phyloP scores from a whole-genome alignment of 2,797 vertebrate genomes.

The Monodelphis domestica region DNA sequence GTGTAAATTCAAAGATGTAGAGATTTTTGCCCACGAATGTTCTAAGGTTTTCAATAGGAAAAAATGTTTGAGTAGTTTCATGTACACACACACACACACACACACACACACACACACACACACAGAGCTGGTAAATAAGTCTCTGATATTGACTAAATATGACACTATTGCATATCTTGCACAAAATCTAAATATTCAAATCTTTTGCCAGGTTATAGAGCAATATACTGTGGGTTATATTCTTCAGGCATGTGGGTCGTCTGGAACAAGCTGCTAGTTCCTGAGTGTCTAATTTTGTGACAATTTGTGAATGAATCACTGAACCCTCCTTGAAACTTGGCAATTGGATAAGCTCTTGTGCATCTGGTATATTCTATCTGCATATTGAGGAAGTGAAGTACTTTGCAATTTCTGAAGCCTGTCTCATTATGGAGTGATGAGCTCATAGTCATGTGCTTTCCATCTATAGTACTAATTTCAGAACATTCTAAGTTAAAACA shows the following conservation, averaged over 20 bases:
- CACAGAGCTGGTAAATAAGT: conserved; percentile 52
- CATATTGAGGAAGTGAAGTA: conserved; percentile 39
- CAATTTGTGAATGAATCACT: conserved; percentile 76
- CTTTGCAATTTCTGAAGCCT: conserved; percentile 60
- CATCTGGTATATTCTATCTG: conserved; percentile 63
- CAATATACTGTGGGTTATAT: conserved; percentile 56
- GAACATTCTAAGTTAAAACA: conserved; percentile 55
- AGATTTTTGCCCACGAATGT: conserved; percentile 51
- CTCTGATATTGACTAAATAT: conserved; percentile 64
- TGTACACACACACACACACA: conserved; percentile 48
- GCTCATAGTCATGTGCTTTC: conserved; percentile 40
- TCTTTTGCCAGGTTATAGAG: conserved; percentile 61
- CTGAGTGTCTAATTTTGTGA: conserved; percentile 72
- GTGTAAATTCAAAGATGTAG: neutral
- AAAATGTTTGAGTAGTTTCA: conserved; percentile 43
- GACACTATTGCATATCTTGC: conserved; percentile 53
- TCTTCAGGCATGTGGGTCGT: conserved; percentile 64
- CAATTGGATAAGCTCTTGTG: conserved; percentile 71
- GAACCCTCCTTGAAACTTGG: conserved; percentile 74
- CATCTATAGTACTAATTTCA: conserved; percentile 67
- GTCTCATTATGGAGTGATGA: conserved; percentile 54
- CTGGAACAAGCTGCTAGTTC: conserved; percentile 77
- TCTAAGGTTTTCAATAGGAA: conserved; percentile 43
- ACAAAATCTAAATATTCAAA: conserved; percentile 65
- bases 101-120: conserved; percentile 24